Conservation (phyloP, 2,888 invertebrate species). For the Drosophila meridiana region DNA sequence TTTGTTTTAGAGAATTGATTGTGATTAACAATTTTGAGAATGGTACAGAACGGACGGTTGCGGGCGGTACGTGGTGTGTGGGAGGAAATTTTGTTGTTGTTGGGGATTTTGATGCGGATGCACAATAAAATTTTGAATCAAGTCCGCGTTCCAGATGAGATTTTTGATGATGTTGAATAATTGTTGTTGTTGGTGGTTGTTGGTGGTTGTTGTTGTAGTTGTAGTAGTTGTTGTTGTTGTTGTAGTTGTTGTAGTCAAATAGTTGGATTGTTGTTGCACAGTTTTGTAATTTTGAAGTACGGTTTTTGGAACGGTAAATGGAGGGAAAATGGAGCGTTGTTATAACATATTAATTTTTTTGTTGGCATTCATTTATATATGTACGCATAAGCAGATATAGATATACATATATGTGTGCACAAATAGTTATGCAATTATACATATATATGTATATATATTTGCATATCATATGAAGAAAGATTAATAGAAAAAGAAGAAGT, state of each 20-base stretch:
- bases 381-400: conserved; percentile 15
- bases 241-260: conserved; percentile 52
- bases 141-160: conserved; percentile 68
- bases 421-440: conserved; percentile 12
- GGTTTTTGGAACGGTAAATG: conserved; percentile 52
- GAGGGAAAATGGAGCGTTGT: conserved; percentile 72
- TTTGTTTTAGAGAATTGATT: conserved; percentile 36
- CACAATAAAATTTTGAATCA: conserved; percentile 66
- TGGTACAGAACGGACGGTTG: conserved; percentile 53
- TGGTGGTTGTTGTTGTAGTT: conserved; percentile 52
- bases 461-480: conserved; percentile 46
- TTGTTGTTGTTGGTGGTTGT: conserved; percentile 47
- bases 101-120: conserved; percentile 60
- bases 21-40: conserved; percentile 45
- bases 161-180: conserved; percentile 58
- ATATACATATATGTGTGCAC: conserved; percentile 20
- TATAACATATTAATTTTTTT: conserved; percentile 54
- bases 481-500: conserved; percentile 49
- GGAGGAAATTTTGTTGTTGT: conserved; percentile 1
- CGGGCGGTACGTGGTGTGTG: conserved; percentile 40
- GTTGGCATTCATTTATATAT: conserved; percentile 45
- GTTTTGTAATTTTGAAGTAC: conserved; percentile 63
- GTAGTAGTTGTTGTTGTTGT: conserved; percentile 46
- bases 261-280: conserved; percentile 46
- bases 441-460: conserved; percentile 7